A percentile compares a stretch with the other conserved stretches of the same genome.
phyloP scores from a whole-genome alignment of 2,797 vertebrate species.

The Leptoclinus maculatus region DNA sequence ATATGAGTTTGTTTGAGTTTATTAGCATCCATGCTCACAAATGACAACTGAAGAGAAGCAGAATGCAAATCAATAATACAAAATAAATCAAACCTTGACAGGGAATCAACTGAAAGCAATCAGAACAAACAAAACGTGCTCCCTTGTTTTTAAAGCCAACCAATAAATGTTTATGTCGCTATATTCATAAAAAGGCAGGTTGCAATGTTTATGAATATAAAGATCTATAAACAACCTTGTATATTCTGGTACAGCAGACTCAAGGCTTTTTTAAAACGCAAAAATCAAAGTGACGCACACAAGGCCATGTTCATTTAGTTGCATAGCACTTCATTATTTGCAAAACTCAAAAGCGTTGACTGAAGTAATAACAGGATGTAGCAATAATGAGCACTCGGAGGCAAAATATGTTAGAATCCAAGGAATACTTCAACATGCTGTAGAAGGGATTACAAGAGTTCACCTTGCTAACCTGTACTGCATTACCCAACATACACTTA shows the following conservation, averaged over 20 bases:
- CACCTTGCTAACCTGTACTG: not conserved
- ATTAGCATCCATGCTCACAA: not conserved
- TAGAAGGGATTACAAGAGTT: not conserved
- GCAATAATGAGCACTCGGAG: not conserved
- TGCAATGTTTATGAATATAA: not conserved
- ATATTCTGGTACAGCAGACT: too few relatives aligned
- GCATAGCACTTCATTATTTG: not conserved
- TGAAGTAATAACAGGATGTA: not conserved
- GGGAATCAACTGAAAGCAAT: not conserved
- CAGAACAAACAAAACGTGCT: not conserved
- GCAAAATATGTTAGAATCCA: not conserved
- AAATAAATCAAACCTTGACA: not conserved
- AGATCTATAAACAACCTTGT: not conserved
- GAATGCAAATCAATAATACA: not conserved
- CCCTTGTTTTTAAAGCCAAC: not conserved
- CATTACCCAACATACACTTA: not conserved
- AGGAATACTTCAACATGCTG: not conserved
- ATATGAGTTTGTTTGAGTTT: not conserved
- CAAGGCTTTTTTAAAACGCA: too few relatives aligned
- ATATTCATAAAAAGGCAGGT: not conserved
- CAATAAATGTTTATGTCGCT: not conserved
- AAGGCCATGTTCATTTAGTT: not conserved
- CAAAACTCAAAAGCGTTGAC: not conserved
- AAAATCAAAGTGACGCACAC: not conserved
- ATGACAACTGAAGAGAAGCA: not conserved